Evolutionary conservation across 1,140 invertebrate genomes (phyloP).

Genomic region (Hermatobates lingyangjiaoensis): DNA sequence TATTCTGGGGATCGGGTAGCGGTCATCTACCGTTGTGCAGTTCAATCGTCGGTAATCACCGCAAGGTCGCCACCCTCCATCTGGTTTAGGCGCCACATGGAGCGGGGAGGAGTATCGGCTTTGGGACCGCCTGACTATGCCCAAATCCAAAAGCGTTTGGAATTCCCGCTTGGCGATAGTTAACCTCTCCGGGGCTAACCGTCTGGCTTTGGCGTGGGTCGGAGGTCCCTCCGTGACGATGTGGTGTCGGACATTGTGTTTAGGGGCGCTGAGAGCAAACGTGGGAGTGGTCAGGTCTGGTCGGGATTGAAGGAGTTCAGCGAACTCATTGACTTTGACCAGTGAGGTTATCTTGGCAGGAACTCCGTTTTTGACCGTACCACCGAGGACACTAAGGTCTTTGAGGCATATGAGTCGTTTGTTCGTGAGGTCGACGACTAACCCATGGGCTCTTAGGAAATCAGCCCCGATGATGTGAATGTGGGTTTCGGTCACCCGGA

Average conservation of each 20-base stretch:
- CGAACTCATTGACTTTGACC: neutral
- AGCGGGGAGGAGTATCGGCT: constrained; percentile 26
- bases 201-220: constrained; percentile 20
- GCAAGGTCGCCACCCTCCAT: constrained; percentile 24
- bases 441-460: no score
- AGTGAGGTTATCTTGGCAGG: no score
- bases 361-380: no score
- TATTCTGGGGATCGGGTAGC: constrained; percentile 22
- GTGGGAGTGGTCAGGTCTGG: no score
- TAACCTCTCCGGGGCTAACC: constrained; percentile 21
- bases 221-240: constrained; percentile 19
- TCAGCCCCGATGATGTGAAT: no score
- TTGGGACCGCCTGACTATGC: constrained; percentile 19
- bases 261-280: neutral
- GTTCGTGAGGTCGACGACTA: no score
- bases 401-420: no score
- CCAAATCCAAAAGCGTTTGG: constrained; percentile 19
- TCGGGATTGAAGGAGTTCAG: neutral
- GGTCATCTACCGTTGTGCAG: constrained; percentile 21
- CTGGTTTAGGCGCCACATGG: constrained; percentile 27
- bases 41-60: constrained; percentile 31
- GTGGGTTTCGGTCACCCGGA: no score
- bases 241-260: neutral
- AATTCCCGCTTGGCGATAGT: constrained; percentile 18
- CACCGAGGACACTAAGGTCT: no score